Conservation (phyloP, 1,140 invertebrate genomes). For the Carposina sasakii region DNA sequence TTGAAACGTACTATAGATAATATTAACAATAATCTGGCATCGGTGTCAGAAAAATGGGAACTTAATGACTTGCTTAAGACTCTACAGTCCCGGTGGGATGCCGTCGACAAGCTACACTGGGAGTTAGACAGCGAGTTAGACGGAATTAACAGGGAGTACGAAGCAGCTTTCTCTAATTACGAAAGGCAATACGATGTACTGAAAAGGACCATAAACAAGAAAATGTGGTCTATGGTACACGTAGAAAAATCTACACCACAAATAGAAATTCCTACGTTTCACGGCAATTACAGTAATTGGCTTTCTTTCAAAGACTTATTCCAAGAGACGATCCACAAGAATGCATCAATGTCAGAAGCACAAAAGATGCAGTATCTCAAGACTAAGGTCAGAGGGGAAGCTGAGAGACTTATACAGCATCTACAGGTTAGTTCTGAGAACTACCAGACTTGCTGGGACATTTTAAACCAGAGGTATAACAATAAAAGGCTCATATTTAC, state of each 20-base stretch:
- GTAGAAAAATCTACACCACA: neutral
- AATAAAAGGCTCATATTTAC: constrained; percentile 2
- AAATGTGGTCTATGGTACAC: neutral
- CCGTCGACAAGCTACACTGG: neutral
- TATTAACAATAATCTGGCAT: neutral
- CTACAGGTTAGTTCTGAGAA: neutral
- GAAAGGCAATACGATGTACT: neutral
- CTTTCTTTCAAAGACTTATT: neutral
- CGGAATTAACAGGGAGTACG: neutral
- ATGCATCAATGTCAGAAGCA: neutral
- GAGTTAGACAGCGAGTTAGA: neutral
- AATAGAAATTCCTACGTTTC: neutral
- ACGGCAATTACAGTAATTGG: neutral
- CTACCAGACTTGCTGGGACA: neutral
- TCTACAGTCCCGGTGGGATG: neutral
- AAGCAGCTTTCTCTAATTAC: neutral
- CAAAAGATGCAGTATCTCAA: neutral
- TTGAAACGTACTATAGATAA: neutral
- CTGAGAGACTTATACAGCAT: neutral
- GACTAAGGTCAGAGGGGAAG: neutral
- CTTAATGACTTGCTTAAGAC: neutral
- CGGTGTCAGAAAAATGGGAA: neutral
- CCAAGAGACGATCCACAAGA: neutral
- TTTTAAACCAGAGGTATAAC: neutral
- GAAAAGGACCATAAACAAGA: neutral